Evolutionary conservation across 2,113 vertebrate species (phyloP), one percentile per base, ranked within the genome.

Genomic region (Aramus guarauna): DNA sequence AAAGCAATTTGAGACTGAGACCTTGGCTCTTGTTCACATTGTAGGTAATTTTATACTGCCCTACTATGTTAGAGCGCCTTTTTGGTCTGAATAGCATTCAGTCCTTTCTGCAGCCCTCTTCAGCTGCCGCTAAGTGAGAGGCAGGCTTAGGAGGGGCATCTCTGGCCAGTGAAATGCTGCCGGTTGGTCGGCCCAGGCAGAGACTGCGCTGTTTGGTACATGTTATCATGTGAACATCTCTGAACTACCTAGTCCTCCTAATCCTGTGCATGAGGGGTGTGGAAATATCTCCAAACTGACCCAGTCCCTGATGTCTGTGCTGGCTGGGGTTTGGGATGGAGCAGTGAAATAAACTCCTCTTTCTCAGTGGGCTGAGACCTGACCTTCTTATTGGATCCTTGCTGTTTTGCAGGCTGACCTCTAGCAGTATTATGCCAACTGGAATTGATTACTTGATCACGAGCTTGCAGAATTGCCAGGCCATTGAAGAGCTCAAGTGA

Each of bases 401-500:
- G 39, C 74, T 95, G 36, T 90, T 93, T 95, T 95, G 26, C 95
- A 99, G 99, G 47, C 97, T 99, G 66, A 98, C 97, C 39, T 95
- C 88, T 26, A 98, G 98, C 95, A 94, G 20, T 15, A 81, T 99
- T 21, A 56, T 41, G 41, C 18, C 94, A 9, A 4, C 69, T 55
- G 97, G 96, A 82, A 66, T 96, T 2, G 23, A 90, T 48, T 45
- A 53, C 56, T 94, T 99, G 53, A 95, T 96, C 29, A 94, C 74
- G 39, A 98, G 98, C 69, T 97, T 99, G 93, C 92, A 92, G 64
- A 91, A 96, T 13, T 99, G 99, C 90, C 96, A 93, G 50, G 89
- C 92, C 64, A 81, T 99, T 74, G 98, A 99, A 93, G 99, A 99
- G 50, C 97, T 99, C 79, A 97, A 98, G 99, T 99, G 96, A 98